These are phyloP conservation scores for Nannobrachium achirus DNA, from an alignment of 2,113 vertebrate genomes.

Conservation along the genomic window DNA sequence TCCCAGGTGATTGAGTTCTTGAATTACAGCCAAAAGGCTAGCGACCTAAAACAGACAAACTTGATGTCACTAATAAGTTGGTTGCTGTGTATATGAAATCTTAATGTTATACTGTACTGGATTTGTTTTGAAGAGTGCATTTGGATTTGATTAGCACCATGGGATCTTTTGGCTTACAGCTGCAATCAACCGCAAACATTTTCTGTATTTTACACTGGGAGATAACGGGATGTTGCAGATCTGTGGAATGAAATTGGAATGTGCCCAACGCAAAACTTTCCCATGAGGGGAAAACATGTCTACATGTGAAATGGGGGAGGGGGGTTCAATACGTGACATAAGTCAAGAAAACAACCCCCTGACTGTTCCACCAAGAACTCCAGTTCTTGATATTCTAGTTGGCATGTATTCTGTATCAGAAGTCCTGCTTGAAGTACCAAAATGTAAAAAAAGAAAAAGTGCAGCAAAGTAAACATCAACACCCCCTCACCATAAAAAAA, in stretches of 20 bases:
- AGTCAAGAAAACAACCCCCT: constrained; percentile 38
- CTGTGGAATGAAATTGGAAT: constrained; percentile 24
- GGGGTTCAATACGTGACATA: constrained; percentile 21
- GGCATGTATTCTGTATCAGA: constrained; percentile 49
- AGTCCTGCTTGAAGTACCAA: constrained; percentile 16
- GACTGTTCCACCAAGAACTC: constrained; percentile 17
- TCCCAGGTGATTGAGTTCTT: constrained; percentile 18
- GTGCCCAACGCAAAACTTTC: constrained; percentile 13
- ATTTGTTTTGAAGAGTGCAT: constrained; percentile 1
- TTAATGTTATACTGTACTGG: constrained; percentile 2
- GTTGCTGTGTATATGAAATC: constrained; percentile 4
- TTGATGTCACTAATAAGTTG: constrained; percentile 63
- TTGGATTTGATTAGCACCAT: constrained; percentile 9
- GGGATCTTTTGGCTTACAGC: constrained; percentile 54
- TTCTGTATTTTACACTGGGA: constrained; percentile 3
- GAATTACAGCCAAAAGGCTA: constrained; percentile 35
- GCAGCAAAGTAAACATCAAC: constrained; percentile 49
- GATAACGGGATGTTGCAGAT: background rate
- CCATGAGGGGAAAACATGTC: background rate
- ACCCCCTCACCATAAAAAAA: constrained; percentile 49
- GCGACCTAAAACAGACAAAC: background rate
- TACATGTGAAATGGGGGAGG: constrained; percentile 1
- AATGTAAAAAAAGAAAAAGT: constrained; percentile 41
- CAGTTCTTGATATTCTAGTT: constrained; percentile 9
- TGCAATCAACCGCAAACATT: constrained; percentile 41